Evolutionary conservation across 2,113 vertebrate species (phyloP).

Genomic region (Mellivora capensis): DNA sequence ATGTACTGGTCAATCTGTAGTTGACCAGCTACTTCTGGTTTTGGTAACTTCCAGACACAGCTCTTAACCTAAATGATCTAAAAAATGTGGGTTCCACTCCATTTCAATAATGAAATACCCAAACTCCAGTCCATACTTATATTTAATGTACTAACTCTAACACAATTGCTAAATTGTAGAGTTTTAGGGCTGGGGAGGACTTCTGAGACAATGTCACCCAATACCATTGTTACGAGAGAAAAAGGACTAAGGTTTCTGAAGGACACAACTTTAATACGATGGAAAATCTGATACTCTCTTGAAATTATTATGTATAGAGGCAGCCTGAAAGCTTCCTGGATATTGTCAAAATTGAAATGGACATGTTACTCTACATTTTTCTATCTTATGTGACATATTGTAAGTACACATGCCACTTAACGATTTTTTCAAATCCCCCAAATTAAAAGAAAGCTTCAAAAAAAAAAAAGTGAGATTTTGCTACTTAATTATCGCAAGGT

Average conservation of each 20-base stretch:
- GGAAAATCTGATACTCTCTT: background rate
- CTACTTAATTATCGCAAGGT: background rate
- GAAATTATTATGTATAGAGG: background rate
- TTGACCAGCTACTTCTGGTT: background rate
- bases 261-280: background rate
- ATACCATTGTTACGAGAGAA: background rate
- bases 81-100: background rate
- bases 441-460: background rate
- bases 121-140: background rate
- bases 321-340: background rate
- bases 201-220: background rate
- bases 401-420: background rate
- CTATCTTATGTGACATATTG: background rate
- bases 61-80: background rate
- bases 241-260: background rate
- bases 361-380: background rate
- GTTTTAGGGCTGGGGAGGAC: background rate
- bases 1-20: background rate
- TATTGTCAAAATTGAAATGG: slow-evolving; percentile 1
- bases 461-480: background rate
- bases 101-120: background rate
- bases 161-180: background rate
- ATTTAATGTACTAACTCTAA: background rate
- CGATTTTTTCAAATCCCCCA: background rate
- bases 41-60: background rate